Evolutionary conservation across 2,797 vertebrate genomes (phyloP), one percentile per base, ranked within the genome.

Genomic region (Hybognathus amarus): DNA sequence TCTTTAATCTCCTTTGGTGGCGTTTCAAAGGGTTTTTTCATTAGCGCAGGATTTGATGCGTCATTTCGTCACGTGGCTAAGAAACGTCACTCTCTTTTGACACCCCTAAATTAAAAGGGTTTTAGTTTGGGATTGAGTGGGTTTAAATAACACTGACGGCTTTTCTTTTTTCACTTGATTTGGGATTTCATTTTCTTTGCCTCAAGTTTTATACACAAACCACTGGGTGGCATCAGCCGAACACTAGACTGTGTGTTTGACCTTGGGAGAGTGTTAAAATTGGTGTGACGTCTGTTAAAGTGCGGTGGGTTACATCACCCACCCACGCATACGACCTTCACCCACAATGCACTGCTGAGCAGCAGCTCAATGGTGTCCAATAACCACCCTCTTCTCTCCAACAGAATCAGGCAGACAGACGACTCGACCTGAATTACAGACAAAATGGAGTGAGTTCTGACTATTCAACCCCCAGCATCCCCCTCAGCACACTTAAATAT

Each of bases 371-470:
- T 13, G 83, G 86, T 80, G 83, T 84, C 79, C 79, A 89, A 83
- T 91, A 89, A 92, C 84, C 64, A 90, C 90, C 88, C 86, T 94
- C 92, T 92, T 93, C 91, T 94, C 91, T 93, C 91, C 94, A 90
- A 87, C 94, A 94, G 94, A 93, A 80, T 91, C 93, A 93, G 86
- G 88, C 92, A 93, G 93, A 89, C 93, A 91, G 93, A 91, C 91
- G 89, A 92, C 91, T 85, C 91, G 73, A 89, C 88, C 90, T 6
- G 84, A 91, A 67, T 77, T 74, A 91, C 92, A 93, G 90, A 92
- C 89, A 91, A 75, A 77, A 95, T 95, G 94, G 94, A 95, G 94
- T 95, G 93, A 95, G 94, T 95, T 85, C 87, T 87, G 89, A 89
- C 83, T 88, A 90, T 90, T 90, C 89, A 84, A 84, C 77, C 77